Evolutionary conservation across 2,888 invertebrate genomes (phyloP), one percentile per base, ranked within the genome.

Genomic region (Acanthococcus lagerstroemiae): DNA sequence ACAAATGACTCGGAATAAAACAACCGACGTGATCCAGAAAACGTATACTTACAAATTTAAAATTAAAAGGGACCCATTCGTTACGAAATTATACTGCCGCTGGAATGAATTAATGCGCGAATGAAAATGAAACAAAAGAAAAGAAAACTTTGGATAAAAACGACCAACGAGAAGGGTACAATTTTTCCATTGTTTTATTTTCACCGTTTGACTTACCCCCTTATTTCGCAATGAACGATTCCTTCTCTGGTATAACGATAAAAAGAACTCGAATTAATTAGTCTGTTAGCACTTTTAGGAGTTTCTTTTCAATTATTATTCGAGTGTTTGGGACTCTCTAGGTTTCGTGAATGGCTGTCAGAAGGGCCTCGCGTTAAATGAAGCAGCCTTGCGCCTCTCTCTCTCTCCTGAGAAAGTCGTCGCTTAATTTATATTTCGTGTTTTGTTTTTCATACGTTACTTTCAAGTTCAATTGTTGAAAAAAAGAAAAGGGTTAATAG

Each of bases 341-440:
- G n/a, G n/a, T n/a, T n/a, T n/a, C n/a, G n/a, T 45, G 46, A 45
- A 45, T 45, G 19, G 46, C 46, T 45, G 46, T 45, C 46, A 45
- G 15, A 45, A 19, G 37, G 46, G 15, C 46, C 46, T 45, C 19
- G 4, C 46, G 46, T 3, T 25, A 58, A 58, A 58, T 17, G 45
- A 24, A 46, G 46, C 58, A 45, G 22, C 19, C 19, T 45, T 19
- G 46, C 15, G 7, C 7, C 37, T 37, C 15, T 37, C 15, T 37
- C 15, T 55, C 30, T 15, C 30, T 27, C 55, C 17, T 19, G 55
- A 58, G 56, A 58, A 58, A 58, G 44, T 44, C 58, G 58, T 58
- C 48, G 58, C 58, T 58, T 58, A 58, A 58, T 58, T 58, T 58
- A 58, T 58, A 58, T 58, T 58, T 58, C 58, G 58, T 58, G 58